These are phyloP conservation scores for Holcopasites calliopsidis DNA, from an alignment of 1,140 invertebrate genomes.

Conservation along the genomic window DNA sequence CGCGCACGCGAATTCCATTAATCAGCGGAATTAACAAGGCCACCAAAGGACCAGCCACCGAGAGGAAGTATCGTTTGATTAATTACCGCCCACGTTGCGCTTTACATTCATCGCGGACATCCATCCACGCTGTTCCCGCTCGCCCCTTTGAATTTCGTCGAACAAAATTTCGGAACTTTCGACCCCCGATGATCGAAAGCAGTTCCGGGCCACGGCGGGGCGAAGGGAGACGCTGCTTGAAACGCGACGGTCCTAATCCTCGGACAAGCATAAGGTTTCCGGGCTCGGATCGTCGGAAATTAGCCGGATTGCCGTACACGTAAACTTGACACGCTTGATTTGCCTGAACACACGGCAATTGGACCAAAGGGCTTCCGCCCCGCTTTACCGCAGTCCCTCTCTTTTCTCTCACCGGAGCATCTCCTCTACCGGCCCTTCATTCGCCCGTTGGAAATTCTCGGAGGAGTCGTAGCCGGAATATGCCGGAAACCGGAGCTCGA, in stretches of 20 bases:
- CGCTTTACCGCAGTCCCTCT: constrained; percentile 13
- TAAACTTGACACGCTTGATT: constrained; percentile 64
- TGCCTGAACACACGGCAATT: constrained; percentile 50
- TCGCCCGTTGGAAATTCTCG: background rate
- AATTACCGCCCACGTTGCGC: constrained; percentile 35
- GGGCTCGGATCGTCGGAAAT: constrained; percentile 51
- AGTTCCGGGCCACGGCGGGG: no score
- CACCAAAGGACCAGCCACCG: background rate
- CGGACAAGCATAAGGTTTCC: constrained; percentile 35
- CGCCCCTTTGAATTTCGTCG: background rate
- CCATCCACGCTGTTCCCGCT: background rate
- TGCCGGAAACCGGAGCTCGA: background rate
- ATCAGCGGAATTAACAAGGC: constrained; percentile 24
- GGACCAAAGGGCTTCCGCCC: constrained; percentile 22
- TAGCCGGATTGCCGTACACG: constrained; percentile 56
- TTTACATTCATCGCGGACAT: constrained; percentile 25
- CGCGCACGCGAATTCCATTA: constrained; percentile 27
- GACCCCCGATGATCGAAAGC: background rate
- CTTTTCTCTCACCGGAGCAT: background rate
- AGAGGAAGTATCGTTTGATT: constrained; percentile 19
- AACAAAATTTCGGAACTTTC: background rate
- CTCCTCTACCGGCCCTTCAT: background rate
- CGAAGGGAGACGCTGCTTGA: background rate
- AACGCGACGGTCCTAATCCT: background rate
- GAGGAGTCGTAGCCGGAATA: background rate